Base-by-base conservation (phyloP, 2,113 vertebrate species). In the Rousettus leschenaultii region DNA sequence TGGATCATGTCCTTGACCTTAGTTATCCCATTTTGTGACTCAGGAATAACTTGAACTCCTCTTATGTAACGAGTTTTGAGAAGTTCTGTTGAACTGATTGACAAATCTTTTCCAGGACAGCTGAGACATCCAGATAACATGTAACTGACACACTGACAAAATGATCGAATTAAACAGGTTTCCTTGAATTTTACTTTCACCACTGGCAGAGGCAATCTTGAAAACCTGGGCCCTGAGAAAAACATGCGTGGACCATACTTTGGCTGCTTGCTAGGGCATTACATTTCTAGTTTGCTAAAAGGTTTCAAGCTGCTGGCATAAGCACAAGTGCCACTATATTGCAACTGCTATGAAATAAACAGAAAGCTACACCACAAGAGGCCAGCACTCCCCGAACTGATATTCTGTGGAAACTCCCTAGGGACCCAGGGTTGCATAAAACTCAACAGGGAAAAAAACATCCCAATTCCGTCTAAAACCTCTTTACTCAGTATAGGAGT, bases 11-110 rank as follows among this genome's bases (percentile, higher is more conserved):
- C 16, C 57, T 82, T 82, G 75, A 40, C 63, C 40, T 70, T 92
- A 51, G 22, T 51, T 73, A 24, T n/a, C 65, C 28, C 24, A 13
- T 61, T 35, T 78, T 28, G 19, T 91, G 86, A 93, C 66, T 96
- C 91, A 97, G 73, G 57, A 94, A 92, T 80, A 97, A 90, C 30
- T 61, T 75, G 40, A 91, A 86, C 40, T 53, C 48, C 68, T 95
- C 93, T 95, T 71, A 85, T 53, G 33, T 73, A 91, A 71, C 51
- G 78, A 71, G 11, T 26, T 86, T 48, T 75, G 70, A 73, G 68
- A 92, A 94, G 21, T 74, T 95, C 88, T 95, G 43, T 75, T 18
- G 13, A 82, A 70, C 5, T 43, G 22, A 86, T 22, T 35, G 93
- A 78, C 82, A 77, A 70, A 91, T 91, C 75, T 61, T 83, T 91